Conservation (phyloP, 2,797 vertebrate species). For the Enteromius viviparus region DNA sequence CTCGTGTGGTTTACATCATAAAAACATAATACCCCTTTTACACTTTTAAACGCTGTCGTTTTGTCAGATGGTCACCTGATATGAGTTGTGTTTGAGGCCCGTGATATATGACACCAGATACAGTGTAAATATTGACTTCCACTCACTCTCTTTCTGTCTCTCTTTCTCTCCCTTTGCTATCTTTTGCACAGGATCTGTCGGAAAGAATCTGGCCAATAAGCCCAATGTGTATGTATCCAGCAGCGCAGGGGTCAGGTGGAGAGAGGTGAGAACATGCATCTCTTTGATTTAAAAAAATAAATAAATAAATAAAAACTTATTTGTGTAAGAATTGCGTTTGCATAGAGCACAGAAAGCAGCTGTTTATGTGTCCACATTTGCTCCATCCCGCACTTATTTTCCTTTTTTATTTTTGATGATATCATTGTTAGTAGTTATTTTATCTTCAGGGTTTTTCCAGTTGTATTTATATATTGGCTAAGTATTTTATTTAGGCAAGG, state of each 20-base stretch:
- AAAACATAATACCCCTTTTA: not conserved
- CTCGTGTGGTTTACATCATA: not conserved
- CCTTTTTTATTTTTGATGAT: not conserved
- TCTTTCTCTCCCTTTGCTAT: not conserved
- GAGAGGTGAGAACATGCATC: conserved; percentile 83
- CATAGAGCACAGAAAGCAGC: not conserved
- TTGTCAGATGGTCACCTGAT: conserved; percentile 26
- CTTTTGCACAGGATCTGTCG: conserved; percentile 84
- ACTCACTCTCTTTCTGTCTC: not conserved
- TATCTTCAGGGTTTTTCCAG: not conserved
- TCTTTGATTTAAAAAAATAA: not conserved
- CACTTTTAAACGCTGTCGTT: not conserved
- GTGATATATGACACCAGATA: not conserved
- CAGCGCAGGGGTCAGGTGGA: conserved; percentile 92
- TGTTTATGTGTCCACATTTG: not conserved
- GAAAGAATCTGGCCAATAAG: conserved; percentile 92
- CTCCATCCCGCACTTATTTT: not conserved
- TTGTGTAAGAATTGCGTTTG: not conserved
- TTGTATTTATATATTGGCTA: not conserved
- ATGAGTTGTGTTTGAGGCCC: not conserved
- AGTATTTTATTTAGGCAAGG: not conserved
- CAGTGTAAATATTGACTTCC: not conserved
- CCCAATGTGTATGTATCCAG: conserved; percentile 95
- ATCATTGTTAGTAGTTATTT: not conserved
- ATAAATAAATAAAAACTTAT: not conserved